Base-by-base conservation (phyloP, 2,113 vertebrate species). In the Trogon surrucura region DNA sequence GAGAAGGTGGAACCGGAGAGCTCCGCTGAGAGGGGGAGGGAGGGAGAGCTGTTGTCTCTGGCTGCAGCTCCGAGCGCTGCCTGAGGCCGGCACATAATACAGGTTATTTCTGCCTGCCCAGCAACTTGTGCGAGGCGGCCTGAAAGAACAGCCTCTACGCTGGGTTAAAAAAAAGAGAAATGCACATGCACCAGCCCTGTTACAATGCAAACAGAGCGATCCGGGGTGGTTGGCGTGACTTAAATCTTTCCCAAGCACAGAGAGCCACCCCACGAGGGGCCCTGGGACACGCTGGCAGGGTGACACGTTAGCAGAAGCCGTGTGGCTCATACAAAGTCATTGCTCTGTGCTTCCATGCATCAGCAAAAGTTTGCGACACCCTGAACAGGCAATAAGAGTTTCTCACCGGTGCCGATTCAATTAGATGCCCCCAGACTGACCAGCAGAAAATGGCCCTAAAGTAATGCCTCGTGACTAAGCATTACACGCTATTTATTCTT, bases 271-370 rank as follows among this genome's bases (percentile, higher is more conserved):
- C 15, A 34, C 16, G 2, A 15, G 78, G 51, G 1, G 5, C 74
- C 29, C 45, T 12, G 18, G 75, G 58, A 30, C 45, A 11, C 18
- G 0, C 8, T 1, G 67, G 6, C 25, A 8, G 57, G 38, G 66
- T 36, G 72, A 34, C 27, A 17, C 1, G 4, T 2, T 6, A 3
- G 50, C 57, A 56, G 58, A 25, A 38, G 41, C 60, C 10, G 22
- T 0, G 19, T 7, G 38, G 60, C 75, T 47, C 38, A 4, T 1
- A 3, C 1, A 0, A 3, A 47, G 17, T 29, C 4, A 14, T 20
- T 4, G 32, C 3, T 2, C 26, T 2, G 9, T 8, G 41, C 44
- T 36, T 19, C 70, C 34, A 6, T 5, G 57, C 56, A 44, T 27
- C 80, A 57, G 81, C 78, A 41, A 41, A 45, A 32, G 34, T 38